Conservation (phyloP, 37 sponge, comb jelly and placozoan genomes). For the Agelas oroides region DNA sequence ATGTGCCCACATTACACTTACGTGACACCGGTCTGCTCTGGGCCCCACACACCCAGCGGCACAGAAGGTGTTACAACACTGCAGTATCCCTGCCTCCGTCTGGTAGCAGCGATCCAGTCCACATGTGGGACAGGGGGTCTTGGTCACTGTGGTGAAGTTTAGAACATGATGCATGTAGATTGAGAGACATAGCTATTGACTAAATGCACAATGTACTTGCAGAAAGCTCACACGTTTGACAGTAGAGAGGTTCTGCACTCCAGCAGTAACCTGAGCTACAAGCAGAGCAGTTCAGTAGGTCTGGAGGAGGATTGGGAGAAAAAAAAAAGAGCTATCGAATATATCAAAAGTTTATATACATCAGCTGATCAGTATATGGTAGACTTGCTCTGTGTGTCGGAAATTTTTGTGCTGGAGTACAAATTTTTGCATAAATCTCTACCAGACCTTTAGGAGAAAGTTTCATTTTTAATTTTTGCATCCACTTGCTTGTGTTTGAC, state of each 20-base stretch:
- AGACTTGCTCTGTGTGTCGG: no score
- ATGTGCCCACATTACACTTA: not conserved
- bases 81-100: not conserved
- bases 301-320: not conserved
- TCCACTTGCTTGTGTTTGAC: no score
- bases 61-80: conserved; percentile 74
- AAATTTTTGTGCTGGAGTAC: no score
- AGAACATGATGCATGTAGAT: no score
- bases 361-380: no score
- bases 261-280: conserved; percentile 6
- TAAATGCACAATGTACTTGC: no score
- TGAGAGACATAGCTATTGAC: no score
- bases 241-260: conserved; percentile 13
- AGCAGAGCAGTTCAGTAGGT: not conserved
- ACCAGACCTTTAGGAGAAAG: no score
- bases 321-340: not conserved
- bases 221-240: conserved; percentile 30
- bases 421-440: no score
- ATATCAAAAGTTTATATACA: no score
- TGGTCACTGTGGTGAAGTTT: conserved; percentile 31
- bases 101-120: conserved; percentile 25
- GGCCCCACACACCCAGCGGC: conserved; percentile 72
- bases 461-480: no score
- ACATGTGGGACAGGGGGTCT: conserved; percentile 21
- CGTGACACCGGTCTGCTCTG: conserved; percentile 34